Base-by-base conservation (phyloP, 2,888 invertebrate species). In the Amorpha juglandis region DNA sequence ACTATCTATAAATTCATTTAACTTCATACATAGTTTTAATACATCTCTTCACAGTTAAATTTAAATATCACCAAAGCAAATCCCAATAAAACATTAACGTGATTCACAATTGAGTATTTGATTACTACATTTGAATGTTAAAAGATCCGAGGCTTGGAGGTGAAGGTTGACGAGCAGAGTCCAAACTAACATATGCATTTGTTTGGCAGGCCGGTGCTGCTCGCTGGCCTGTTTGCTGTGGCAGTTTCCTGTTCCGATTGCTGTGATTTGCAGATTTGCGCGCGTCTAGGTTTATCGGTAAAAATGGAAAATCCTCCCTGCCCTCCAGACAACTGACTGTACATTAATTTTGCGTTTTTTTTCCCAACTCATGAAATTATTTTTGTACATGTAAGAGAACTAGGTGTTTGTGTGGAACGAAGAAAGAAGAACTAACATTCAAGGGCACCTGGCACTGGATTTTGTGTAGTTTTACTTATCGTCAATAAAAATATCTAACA, bases 141-240 rank as follows among this genome's bases (percentile, higher is more conserved):
- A 50, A 50, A 27, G 48, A 50, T 50, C n/a, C 71, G 72, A 67
- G 70, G 67, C 65, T 68, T 78, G 75, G 78, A 71, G 58, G 38
- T 42, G 52, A 58, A 77, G 77, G 81, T 76, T 78, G 78, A 79
- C 75, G 73, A 75, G 79, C 82, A 82, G 87, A 80, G 76, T 78
- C 73, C 73, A 79, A 78, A 86, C 88, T 92, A 92, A 92, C 86
- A 75, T 79, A 78, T 83, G 79, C 85, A 82, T 92, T 93, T 92
- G 92, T 93, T 93, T 89, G 93, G 89, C 93, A 93, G 93, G 93
- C 92, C 92, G 93, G 93, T 92, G 92, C 87, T 88, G 92, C 89
- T 77, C 87, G 93, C 91, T 92, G 92, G 93, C 92, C 92, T 92
- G 91, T 89, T 86, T 90, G 91, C 92, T 90, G 92, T 88, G 90